Base-by-base conservation (phyloP, 2,797 vertebrate species). In the Pantherophis alleghaniensis region DNA sequence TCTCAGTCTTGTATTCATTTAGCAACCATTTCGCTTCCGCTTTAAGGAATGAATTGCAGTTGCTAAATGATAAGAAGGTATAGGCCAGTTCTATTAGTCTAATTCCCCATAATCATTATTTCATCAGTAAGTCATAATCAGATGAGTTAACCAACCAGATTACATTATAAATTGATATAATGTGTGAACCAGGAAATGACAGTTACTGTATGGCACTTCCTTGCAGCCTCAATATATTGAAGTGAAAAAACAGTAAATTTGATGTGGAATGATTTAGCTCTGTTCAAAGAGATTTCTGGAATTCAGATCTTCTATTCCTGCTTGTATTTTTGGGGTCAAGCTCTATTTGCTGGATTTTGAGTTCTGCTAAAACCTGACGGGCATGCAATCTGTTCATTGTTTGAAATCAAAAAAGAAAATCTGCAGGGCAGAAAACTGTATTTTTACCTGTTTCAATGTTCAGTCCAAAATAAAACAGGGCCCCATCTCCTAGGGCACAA, bases 391-490 rank as follows among this genome's bases (percentile, higher is more conserved):
- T 47, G 42, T 83, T 47, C 20, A 83, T 83, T 16, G 10, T 47
- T 83, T 83, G 42, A 83, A 83, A 47, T 83, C 20, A 47, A 83
- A 42, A 32, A 87, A 53, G 53, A 55, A 86, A 74, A 4, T 26
- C 26, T 53, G 22, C 87, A 26, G 26, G 47, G 5, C 59, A 55
- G 20, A 28, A 51, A n/a, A 7, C n/a, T 37, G 18, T 0, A 0
- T 1, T 47, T 94, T 96, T 79, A 99, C 99, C 99, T 93, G 99
- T 99, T 95, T 99, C 98, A 0, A 99, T 98, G 97, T 99, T 99
- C 95, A 99, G 98, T 53, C 99, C 99, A 0, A 99, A 99, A 97
- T 99, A 99, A 98, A 99, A 99, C 94, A 99, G 99, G 0, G 99
- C 99, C 2, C 99, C 99, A 0, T 99, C 99, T 32, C 99, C 99